Percentiles rank a stretch among this genome's conserved stretches.
These are phyloP conservation scores for Xenopus borealis DNA, from an alignment of 2,113 vertebrate species.

Conservation along the genomic window DNA sequence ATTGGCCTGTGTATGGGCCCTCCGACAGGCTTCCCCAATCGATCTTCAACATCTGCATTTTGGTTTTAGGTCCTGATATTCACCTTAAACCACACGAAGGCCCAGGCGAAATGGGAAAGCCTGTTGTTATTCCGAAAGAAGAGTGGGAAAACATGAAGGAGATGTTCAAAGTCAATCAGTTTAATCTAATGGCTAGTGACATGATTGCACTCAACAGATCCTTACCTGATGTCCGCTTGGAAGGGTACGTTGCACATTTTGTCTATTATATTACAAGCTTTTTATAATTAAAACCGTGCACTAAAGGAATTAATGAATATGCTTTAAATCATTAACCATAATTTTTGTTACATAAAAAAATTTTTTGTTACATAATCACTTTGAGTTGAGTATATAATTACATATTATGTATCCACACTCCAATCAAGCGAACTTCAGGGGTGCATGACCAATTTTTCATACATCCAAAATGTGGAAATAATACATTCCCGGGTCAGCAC, in stretches of 20 bases:
- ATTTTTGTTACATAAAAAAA: too few relatives aligned
- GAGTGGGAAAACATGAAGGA: slow-evolving; percentile 99
- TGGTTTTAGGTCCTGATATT: slow-evolving; percentile 72
- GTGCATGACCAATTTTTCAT: too few relatives aligned
- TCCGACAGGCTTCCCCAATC: background rate
- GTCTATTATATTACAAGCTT: slow-evolving; percentile 18
- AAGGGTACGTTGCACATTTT: slow-evolving; percentile 79
- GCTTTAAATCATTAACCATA: too few relatives aligned
- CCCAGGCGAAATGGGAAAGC: slow-evolving; percentile 96
- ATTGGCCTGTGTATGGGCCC: too few relatives aligned
- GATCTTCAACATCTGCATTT: background rate
- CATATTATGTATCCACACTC: too few relatives aligned
- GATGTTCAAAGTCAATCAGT: slow-evolving; percentile 99
- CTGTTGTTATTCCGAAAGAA: slow-evolving; percentile 94
- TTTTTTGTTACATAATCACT: too few relatives aligned
- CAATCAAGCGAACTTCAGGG: too few relatives aligned
- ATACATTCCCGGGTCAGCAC: too few relatives aligned
- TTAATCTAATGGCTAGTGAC: slow-evolving; percentile 98
- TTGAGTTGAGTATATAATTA: too few relatives aligned
- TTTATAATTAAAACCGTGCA: background rate
- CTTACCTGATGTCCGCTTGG: slow-evolving; percentile 92
- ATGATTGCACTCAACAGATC: slow-evolving; percentile 97
- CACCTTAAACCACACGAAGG: slow-evolving; percentile 86
- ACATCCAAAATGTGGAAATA: too few relatives aligned
- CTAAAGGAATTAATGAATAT: too few relatives aligned